These are phyloP conservation scores for Enteromius thamalakanensis DNA, from an alignment of 2,797 vertebrate species.

Conservation along the genomic window DNA sequence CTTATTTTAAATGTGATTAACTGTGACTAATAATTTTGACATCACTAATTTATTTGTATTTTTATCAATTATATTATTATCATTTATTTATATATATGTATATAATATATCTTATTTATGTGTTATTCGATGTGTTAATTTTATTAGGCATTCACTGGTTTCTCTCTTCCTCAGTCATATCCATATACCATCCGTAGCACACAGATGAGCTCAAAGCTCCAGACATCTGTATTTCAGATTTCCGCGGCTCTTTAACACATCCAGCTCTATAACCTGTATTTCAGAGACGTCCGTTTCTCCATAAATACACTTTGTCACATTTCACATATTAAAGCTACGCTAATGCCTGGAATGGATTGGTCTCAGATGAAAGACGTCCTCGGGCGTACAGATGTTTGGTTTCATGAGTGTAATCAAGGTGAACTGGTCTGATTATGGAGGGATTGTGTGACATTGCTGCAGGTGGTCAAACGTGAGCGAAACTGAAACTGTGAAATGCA, in stretches of 20 bases:
- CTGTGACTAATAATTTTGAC: too few species aligned
- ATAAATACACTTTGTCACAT: background rate
- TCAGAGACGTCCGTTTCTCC: background rate
- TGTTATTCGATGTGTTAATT: too few species aligned
- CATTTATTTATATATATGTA: background rate
- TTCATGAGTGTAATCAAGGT: conserved; percentile 72
- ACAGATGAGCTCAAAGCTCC: background rate
- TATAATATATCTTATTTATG: too few species aligned
- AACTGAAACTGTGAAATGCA: conserved; percentile 77
- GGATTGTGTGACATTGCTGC: conserved; percentile 74
- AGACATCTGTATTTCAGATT: background rate
- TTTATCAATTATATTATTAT: background rate
- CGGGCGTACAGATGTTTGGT: conserved; percentile 76
- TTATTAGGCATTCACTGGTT: background rate
- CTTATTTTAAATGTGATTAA: too few species aligned
- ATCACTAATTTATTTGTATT: too few species aligned
- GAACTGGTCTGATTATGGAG: conserved; percentile 69
- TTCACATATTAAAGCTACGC: background rate
- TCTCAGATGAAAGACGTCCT: conserved; percentile 20
- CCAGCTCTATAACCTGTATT: background rate
- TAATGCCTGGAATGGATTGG: background rate
- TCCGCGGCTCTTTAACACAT: background rate
- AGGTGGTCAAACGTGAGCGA: conserved; percentile 66
- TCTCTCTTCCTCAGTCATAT: background rate
- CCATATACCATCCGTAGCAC: background rate